Conservation (phyloP, 1,140 invertebrate species). For the Tigriopus japonicus region DNA sequence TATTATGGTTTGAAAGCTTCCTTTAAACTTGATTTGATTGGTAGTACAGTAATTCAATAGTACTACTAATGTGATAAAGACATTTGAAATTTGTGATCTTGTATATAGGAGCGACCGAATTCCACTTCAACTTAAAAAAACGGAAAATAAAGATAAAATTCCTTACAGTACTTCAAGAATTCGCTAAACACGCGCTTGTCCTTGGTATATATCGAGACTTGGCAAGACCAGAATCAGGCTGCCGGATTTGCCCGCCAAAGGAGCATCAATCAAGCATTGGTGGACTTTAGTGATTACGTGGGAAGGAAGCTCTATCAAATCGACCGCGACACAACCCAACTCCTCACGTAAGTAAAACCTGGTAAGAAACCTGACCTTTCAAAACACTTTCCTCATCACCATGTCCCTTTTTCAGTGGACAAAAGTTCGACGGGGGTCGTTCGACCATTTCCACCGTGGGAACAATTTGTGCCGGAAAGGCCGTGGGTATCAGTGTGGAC, state of each 20-base stretch:
- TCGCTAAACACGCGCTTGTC: slow-evolving; percentile 78
- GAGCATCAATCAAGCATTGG: slow-evolving; percentile 52
- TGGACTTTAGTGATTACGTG: slow-evolving; percentile 74
- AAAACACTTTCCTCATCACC: slow-evolving; percentile 17
- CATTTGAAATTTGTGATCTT: not conserved
- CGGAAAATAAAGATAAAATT: no score
- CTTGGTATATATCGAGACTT: slow-evolving; percentile 88
- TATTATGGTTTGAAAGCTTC: no score
- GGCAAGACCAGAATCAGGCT: slow-evolving; percentile 70
- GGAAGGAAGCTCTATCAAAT: slow-evolving; percentile 58
- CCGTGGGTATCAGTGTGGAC: slow-evolving; percentile 77
- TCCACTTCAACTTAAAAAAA: slow-evolving; percentile 23
- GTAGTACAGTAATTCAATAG: no score
- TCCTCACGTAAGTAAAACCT: slow-evolving; percentile 55
- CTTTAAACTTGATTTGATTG: no score
- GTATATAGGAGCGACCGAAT: not conserved
- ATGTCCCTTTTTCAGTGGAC: slow-evolving; percentile 38
- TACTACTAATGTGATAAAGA: no score
- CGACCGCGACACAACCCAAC: slow-evolving; percentile 67
- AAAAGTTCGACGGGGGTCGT: slow-evolving; percentile 57
- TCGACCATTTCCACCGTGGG: slow-evolving; percentile 78
- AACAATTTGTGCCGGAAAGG: slow-evolving; percentile 70
- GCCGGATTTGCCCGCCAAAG: slow-evolving; percentile 43
- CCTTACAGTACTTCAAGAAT: slow-evolving; percentile 55
- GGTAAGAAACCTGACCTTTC: not conserved